These are phyloP conservation scores for Oreortyx pictus DNA, from an alignment of 2,797 vertebrate genomes.

Conservation along the genomic window DNA sequence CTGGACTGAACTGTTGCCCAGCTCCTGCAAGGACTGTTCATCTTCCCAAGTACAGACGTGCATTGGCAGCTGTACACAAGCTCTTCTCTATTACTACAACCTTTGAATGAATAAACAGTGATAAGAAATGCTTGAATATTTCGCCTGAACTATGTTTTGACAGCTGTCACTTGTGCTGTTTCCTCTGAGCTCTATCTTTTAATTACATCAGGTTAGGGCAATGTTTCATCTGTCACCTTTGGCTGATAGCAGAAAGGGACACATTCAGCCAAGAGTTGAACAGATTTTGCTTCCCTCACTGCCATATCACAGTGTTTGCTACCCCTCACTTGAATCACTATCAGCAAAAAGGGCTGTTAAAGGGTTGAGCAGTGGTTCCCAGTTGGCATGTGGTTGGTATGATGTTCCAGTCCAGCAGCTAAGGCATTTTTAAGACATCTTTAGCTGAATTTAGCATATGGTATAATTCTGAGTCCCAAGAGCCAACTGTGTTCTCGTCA, in stretches of 20 bases:
- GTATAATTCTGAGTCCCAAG: not conserved
- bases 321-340: not conserved
- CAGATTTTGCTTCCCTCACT: not conserved
- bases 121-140: constrained; percentile 35
- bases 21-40: not conserved
- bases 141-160: constrained; percentile 51
- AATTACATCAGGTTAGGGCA: constrained; percentile 60
- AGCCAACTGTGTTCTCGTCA: not conserved
- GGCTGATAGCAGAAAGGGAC: constrained; percentile 15
- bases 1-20: not conserved
- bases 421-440: constrained; percentile 6
- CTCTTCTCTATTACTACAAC: not conserved
- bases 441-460: not conserved
- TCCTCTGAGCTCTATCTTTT: constrained; percentile 43
- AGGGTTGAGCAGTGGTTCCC: not conserved
- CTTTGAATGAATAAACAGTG: constrained; percentile 61
- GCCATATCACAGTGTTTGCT: not conserved
- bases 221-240: constrained; percentile 48
- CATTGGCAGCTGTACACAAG: not conserved
- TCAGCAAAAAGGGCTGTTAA: not conserved
- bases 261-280: not conserved
- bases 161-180: constrained; percentile 31
- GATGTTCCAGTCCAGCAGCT: not conserved
- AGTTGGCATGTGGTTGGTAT: not conserved
- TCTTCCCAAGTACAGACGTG: not conserved